Evolutionary conservation across 2,113 vertebrate genomes (phyloP), one percentile per base, ranked within the genome.

Genomic region (Istiophorus platypterus): DNA sequence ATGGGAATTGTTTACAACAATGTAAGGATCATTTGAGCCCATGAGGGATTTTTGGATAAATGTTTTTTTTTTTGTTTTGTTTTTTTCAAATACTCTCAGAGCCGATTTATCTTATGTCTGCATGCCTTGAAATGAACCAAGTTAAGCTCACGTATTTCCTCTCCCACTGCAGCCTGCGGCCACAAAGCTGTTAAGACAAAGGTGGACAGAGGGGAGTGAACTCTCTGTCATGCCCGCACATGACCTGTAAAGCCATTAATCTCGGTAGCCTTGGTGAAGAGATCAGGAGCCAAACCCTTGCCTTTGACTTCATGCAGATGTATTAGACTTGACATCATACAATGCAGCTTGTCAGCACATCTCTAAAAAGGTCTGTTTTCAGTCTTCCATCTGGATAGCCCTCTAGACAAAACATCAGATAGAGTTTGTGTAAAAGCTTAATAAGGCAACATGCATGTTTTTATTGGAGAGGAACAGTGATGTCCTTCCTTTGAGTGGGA

Each of bases 241-340:
- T 79, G 89, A 90, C 86, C 85, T 79, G 68, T 37, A 76, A 71
- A 88, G 76, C 62, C 78, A 76, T 88, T 88, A 76, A 90, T 90
- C 85, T 89, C 76, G 29, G 52, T 78, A 56, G 88, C 72, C 45
- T 74, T 45, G 49, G 62, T 59, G 56, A 82, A 52, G 58, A 34
- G 27, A 84, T 41, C 59, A 49, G 81, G 52, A 87, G 72, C 61
- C 65, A 82, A 72, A 70, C 41, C 17, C 37, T 41, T 75, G 26
- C 37, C 68, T 79, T 45, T 72, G 72, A 90, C 78, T 74, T 78
- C 54, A 78, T 57, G 76, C 75, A 74, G 61, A 74, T 83, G 80
- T 73, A 78, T 70, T n/a, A 52, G 51, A 82, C 72, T 69, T 79
- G 63, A 64, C 62, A 59, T 85, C 42, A 65, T 45, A 34, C 66